These are phyloP conservation scores for Sebastiscus tertius DNA, from an alignment of 2,797 vertebrate species.

Conservation along the genomic window DNA sequence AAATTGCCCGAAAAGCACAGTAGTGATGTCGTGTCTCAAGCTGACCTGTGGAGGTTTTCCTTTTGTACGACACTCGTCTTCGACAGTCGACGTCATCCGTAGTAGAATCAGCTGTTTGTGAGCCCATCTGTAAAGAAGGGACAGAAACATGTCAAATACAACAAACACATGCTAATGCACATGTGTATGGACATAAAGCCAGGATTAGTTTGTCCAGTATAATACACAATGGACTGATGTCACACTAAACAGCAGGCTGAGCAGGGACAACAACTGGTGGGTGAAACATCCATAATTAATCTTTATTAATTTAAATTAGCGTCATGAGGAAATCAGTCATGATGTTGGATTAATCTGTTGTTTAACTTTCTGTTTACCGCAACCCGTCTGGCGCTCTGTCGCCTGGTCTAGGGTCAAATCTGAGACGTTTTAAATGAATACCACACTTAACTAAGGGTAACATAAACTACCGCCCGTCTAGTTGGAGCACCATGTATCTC, in stretches of 20 bases:
- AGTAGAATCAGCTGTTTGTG: constrained; percentile 77
- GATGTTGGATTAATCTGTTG: too few species aligned
- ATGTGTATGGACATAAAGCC: not conserved
- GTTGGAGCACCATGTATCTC: not conserved
- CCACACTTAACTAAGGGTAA: not conserved
- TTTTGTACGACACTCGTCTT: constrained; percentile 88
- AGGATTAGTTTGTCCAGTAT: too few species aligned
- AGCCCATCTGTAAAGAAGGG: constrained; percentile 24
- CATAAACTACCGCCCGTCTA: not conserved
- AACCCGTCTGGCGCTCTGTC: too few species aligned
- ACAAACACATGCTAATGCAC: not conserved
- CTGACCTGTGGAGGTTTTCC: constrained; percentile 90
- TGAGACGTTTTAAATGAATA: not conserved
- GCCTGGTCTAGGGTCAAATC: too few species aligned
- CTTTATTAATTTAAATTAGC: too few species aligned
- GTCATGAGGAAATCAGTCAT: too few species aligned
- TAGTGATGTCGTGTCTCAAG: not conserved
- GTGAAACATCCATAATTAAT: too few species aligned
- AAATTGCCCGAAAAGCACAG: not conserved
- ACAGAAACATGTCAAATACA: not conserved
- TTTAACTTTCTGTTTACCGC: too few species aligned
- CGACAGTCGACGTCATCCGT: constrained; percentile 84
- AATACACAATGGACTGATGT: too few species aligned
- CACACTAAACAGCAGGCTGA: too few species aligned
- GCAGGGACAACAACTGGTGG: too few species aligned